Percentiles rank a stretch among this genome's conserved stretches.
Conservation (phyloP, 2,113 vertebrate genomes). For the Nannobrachium achirus region DNA sequence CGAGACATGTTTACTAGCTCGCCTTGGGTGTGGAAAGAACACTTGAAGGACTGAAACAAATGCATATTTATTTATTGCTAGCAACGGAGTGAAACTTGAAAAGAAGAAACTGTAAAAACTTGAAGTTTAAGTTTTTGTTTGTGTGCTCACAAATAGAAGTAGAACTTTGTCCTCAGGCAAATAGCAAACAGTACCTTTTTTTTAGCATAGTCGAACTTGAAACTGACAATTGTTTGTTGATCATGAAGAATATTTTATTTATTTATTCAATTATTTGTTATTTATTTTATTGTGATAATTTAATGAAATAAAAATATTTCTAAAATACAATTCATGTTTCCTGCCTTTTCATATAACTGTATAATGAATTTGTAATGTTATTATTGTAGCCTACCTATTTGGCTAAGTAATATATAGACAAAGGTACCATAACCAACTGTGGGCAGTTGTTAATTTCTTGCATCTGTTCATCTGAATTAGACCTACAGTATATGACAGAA, state of each 20-base stretch:
- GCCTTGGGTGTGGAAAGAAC: constrained; percentile 2
- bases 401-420: too few relatives aligned
- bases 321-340: constrained; percentile 35
- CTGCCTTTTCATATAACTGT: constrained; percentile 14
- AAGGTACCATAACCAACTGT: too few relatives aligned
- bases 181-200: not conserved
- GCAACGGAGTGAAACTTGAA: constrained; percentile 69
- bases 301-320: constrained; percentile 31
- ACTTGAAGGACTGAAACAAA: constrained; percentile 25
- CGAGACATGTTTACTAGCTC: constrained; percentile 12
- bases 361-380: not conserved
- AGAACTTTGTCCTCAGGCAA: constrained; percentile 20
- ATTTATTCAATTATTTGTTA: constrained; percentile 71
- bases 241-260: constrained; percentile 58
- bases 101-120: not conserved
- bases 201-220: constrained; percentile 41
- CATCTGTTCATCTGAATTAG: too few relatives aligned
- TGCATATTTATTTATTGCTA: too few relatives aligned
- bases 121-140: constrained; percentile 51
- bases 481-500: too few relatives aligned
- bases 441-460: too few relatives aligned
- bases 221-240: constrained; percentile 41
- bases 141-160: not conserved
- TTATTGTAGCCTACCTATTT: too few relatives aligned
- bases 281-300: constrained; percentile 67